Evolutionary conservation across 2,888 invertebrate species (phyloP), one percentile per base, ranked within the genome.

Genomic region (Dryococelus australis): DNA sequence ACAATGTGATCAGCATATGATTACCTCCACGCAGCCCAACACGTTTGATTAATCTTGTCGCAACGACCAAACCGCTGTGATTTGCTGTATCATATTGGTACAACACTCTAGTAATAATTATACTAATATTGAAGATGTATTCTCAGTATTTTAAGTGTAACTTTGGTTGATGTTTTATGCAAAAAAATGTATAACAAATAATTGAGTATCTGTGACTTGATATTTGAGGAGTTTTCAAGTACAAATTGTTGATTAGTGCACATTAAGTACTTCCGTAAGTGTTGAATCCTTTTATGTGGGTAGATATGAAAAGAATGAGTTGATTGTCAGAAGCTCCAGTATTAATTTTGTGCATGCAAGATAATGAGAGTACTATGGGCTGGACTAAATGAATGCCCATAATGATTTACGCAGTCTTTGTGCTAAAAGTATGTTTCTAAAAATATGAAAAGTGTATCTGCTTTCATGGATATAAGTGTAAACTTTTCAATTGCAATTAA

Each of bases 81-180:
- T 65, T 65, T 65, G 65, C 65, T 24, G 65, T 65, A 65, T 65
- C 65, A 65, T 65, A 65, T 65, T 65, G 65, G 65, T 65, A 65
- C 65, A 65, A 65, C 65, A 24, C 1, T 65, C 65, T 65, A 65
- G 65, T 65, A 65, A 65, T 65, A 65, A 65, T 65, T 65, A 65
- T 65, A 65, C 0, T 65, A 24, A 8, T 65, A 65, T 65, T 65
- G 65, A 65, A 65, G 65, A 65, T 65, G 65, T 65, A n/a, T n/a
- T 65, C 24, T 65, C 24, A 65, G 65, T 65, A 65, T 65, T 65
- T 65, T 65, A 24, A 65, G 20, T 65, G 65, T 65, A 65, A 65
- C 65, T 65, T 65, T 24, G n/a, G 65, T 65, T 65, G 24, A n/a
- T 65, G 65, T 65, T 65, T 65, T 24, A n/a, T 65, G 20, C 24